Conservation (phyloP, 2,888 invertebrate species). For the Microplitis manilae region DNA sequence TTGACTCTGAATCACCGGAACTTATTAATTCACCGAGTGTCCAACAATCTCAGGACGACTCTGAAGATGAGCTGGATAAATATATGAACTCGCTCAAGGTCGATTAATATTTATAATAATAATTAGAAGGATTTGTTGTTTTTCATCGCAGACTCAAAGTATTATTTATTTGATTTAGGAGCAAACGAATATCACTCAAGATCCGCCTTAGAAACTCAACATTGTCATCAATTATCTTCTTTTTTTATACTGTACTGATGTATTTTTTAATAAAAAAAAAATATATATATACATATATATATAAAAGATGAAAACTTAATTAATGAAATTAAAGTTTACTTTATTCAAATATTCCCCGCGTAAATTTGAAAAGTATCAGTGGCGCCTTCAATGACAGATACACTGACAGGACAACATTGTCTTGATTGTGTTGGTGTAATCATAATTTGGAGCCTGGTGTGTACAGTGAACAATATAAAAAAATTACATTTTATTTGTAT, state of each 20-base stretch:
- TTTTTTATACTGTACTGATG: neutral
- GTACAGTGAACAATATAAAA: conserved; percentile 8
- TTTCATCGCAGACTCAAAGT: conserved; percentile 18
- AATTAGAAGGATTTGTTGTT: conserved; percentile 6
- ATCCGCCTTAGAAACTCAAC: conserved; percentile 5
- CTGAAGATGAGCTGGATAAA: conserved; percentile 80
- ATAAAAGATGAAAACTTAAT: neutral
- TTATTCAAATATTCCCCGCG: neutral
- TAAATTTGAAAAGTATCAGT: neutral
- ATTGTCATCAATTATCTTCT: neutral
- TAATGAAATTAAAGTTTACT: neutral
- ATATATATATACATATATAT: neutral
- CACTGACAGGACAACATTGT: neutral
- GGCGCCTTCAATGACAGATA: conserved; percentile 4
- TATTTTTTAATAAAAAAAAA: neutral
- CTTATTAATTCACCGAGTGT: conserved; percentile 46
- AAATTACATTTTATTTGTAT: conserved; percentile 17
- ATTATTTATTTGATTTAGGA: conserved; percentile 30
- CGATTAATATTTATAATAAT: conserved; percentile 57
- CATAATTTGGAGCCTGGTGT: conserved; percentile 4
- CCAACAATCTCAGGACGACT: conserved; percentile 57
- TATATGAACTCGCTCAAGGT: conserved; percentile 77
- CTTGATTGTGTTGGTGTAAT: neutral
- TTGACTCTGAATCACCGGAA: conserved; percentile 86
- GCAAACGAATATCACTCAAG: conserved; percentile 12